phyloP scores from a whole-genome alignment of 2,797 vertebrate genomes.

The Notoglanidium macrostoma region DNA sequence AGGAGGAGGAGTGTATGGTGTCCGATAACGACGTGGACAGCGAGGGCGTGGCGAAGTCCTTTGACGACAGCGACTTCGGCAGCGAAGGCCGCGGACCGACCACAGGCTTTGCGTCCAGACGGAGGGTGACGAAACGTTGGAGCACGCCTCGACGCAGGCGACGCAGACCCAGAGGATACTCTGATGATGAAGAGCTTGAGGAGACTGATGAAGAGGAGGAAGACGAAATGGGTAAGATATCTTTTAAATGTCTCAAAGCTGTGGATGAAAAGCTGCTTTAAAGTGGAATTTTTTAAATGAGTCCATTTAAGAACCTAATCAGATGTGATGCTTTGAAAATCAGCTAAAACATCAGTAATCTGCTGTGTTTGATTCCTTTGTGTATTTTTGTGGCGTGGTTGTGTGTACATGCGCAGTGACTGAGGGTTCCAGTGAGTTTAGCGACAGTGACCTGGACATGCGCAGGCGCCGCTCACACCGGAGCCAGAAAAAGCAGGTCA shows the following conservation, averaged over 20 bases:
- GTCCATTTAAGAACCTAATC: not conserved
- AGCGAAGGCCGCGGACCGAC: constrained; percentile 63
- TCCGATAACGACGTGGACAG: constrained; percentile 85
- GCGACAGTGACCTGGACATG: constrained; percentile 91
- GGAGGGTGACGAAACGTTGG: constrained; percentile 72
- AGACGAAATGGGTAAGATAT: constrained; percentile 72
- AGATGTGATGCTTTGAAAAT: not conserved
- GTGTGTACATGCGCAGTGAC: constrained; percentile 75
- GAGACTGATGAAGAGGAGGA: constrained; percentile 87
- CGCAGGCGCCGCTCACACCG: constrained; percentile 89
- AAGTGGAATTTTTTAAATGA: not conserved
- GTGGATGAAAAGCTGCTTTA: not conserved
- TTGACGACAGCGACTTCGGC: constrained; percentile 81
- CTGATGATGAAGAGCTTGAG: constrained; percentile 90
- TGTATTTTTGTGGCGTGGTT: not conserved
- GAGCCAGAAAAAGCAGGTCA: constrained; percentile 90
- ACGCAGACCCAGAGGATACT: constrained; percentile 84
- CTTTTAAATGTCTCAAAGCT: not conserved
- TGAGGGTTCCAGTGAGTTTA: constrained; percentile 91
- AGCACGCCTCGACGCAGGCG: constrained; percentile 76
- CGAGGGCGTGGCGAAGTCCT: constrained; percentile 81
- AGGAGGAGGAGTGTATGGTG: constrained; percentile 86
- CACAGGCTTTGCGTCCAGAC: constrained; percentile 57
- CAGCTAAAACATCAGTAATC: not conserved
- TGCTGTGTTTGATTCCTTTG: not conserved